A percentile compares a stretch with the other conserved stretches of the same genome.
Conservation (phyloP, 2,113 vertebrate species). For the Chamaetylas fuelleborni region DNA sequence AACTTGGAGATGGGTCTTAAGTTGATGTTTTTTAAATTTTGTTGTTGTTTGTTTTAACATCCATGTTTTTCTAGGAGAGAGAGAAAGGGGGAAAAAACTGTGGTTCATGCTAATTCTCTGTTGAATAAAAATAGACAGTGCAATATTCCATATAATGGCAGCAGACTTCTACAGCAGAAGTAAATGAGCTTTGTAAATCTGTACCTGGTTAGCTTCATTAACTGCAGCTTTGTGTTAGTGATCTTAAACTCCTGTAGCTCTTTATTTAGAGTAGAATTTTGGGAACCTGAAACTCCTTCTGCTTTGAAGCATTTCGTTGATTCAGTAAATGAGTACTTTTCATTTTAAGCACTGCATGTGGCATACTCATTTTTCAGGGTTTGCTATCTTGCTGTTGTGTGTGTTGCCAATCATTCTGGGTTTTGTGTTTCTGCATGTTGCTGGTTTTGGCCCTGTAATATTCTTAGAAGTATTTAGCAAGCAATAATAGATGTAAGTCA, state of each 20-base stretch:
- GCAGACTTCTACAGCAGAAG: not conserved
- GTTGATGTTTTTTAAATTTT: not conserved
- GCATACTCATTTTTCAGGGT: not conserved
- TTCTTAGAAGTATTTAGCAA: constrained; percentile 41
- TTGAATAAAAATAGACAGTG: not conserved
- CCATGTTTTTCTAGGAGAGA: not conserved
- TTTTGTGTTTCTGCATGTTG: not conserved
- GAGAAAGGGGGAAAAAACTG: not conserved
- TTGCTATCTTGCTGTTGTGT: not conserved
- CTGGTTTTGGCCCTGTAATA: not conserved
- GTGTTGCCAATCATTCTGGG: not conserved
- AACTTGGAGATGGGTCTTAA: not conserved
- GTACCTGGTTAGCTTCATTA: not conserved
- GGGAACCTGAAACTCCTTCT: not conserved
- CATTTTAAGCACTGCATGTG: not conserved
- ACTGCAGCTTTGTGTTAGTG: not conserved
- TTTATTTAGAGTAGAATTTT: not conserved
- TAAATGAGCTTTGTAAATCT: not conserved
- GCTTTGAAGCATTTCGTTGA: not conserved
- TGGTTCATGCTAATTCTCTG: not conserved
- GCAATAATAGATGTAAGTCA: constrained; percentile 49
- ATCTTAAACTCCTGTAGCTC: not conserved
- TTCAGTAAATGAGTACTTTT: not conserved
- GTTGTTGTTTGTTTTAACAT: not conserved
- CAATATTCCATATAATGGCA: not conserved